These are phyloP conservation scores for Cottus gobio DNA, from an alignment of 2,113 vertebrate genomes.

Conservation along the genomic window DNA sequence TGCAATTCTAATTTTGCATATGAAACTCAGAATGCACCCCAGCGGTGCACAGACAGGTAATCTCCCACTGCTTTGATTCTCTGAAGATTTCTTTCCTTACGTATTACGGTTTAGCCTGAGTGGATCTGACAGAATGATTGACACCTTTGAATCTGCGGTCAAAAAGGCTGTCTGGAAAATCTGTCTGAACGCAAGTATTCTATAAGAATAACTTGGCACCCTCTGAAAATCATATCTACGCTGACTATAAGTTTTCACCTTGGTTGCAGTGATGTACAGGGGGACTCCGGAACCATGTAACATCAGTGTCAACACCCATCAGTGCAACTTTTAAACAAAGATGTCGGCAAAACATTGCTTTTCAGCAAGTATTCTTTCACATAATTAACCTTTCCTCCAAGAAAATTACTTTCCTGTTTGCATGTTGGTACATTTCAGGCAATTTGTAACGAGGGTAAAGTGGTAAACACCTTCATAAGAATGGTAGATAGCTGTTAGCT, in stretches of 20 bases:
- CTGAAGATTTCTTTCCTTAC: not conserved
- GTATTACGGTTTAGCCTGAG: not conserved
- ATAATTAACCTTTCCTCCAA: not conserved
- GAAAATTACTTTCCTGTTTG: not conserved
- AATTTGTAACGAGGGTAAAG: not conserved
- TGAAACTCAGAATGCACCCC: not conserved
- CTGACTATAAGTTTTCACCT: not conserved
- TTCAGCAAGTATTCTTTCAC: not conserved
- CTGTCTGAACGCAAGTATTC: not conserved
- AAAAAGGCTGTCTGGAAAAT: not conserved
- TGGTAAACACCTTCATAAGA: slow-evolving; percentile 34
- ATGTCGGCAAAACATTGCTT: not conserved
- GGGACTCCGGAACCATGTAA: not conserved
- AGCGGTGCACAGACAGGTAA: not conserved
- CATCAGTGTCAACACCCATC: not conserved
- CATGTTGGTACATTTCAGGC: not conserved
- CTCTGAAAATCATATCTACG: not conserved
- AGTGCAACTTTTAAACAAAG: too few relatives aligned
- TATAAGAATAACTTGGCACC: not conserved
- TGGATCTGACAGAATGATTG: not conserved
- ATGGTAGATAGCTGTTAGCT: slow-evolving; percentile 2
- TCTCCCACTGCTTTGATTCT: not conserved
- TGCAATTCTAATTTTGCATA: not conserved
- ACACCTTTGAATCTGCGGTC: not conserved
- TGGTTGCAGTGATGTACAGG: too few relatives aligned